Percentiles rank a stretch among this genome's conserved stretches.
Conservation (phyloP, 2,888 invertebrate genomes). For the Neoascia interrupta region DNA sequence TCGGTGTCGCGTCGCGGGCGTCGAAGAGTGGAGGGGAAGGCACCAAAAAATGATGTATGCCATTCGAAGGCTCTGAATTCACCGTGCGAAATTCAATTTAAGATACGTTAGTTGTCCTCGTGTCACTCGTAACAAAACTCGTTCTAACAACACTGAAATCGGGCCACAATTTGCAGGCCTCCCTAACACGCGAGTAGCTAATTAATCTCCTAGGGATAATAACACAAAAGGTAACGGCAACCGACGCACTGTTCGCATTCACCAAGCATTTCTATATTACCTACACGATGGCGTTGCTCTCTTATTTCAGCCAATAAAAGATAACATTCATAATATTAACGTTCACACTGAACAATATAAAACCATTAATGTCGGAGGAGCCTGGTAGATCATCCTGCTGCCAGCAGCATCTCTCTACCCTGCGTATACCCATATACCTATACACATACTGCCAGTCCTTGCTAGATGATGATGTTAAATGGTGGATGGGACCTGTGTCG, state of each 20-base stretch:
- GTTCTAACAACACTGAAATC: no score
- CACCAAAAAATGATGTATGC: no score
- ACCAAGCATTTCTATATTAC: constrained; percentile 5
- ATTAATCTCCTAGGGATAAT: constrained; percentile 59
- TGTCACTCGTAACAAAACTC: no score
- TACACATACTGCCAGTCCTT: no score
- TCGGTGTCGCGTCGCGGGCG: no score
- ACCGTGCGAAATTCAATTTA: constrained; percentile 47
- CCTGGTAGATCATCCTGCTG: constrained; percentile 37
- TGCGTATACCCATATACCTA: no score
- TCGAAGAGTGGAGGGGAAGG: no score
- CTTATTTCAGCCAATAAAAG: constrained; percentile 64
- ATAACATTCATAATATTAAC: constrained; percentile 65
- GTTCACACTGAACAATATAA: constrained; percentile 58
- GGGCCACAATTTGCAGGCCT: no score
- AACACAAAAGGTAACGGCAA: constrained; percentile 48
- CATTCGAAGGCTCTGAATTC: no score
- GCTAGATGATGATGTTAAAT: constrained; percentile 36
- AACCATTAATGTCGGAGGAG: constrained; percentile 56
- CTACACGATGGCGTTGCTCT: constrained; percentile 40
- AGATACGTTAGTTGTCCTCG: not conserved
- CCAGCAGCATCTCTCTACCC: no score
- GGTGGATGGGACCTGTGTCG: constrained; percentile 32
- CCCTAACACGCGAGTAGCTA: constrained; percentile 29
- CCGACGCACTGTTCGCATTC: constrained; percentile 28